These are phyloP conservation scores for Distichodus sexfasciatus DNA, from an alignment of 2,797 vertebrate genomes.

Conservation along the genomic window DNA sequence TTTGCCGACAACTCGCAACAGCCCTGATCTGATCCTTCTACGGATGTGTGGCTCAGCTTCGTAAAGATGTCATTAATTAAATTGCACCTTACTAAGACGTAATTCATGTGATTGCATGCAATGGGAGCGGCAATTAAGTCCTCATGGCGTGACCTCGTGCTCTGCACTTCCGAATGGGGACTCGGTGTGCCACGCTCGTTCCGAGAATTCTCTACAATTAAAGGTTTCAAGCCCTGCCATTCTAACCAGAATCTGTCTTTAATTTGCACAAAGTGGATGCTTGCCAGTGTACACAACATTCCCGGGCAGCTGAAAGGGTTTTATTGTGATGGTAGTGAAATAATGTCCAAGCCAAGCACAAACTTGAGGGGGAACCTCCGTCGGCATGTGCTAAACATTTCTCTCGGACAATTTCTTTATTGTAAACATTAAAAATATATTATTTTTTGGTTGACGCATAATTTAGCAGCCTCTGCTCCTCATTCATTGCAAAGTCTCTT, in stretches of 20 bases:
- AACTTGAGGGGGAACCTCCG: no score
- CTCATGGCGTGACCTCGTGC: slow-evolving; percentile 25
- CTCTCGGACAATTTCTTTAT: no score
- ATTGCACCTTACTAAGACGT: slow-evolving; percentile 35
- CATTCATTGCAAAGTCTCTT: no score
- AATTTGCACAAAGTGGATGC: slow-evolving; percentile 18
- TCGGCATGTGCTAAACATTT: no score
- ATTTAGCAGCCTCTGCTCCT: no score
- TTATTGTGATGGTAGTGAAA: slow-evolving; percentile 18
- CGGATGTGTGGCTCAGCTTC: slow-evolving; percentile 7
- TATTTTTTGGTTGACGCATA: no score
- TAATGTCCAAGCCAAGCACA: slow-evolving; percentile 6
- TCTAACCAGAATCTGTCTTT: slow-evolving; percentile 21
- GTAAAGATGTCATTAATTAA: slow-evolving; percentile 42
- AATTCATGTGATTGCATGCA: slow-evolving; percentile 46
- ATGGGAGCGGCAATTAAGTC: slow-evolving; percentile 40
- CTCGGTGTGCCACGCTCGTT: neutral
- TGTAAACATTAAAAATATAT: no score
- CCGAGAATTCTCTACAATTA: slow-evolving; percentile 21
- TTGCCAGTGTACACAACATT: slow-evolving; percentile 24
- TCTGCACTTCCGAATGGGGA: slow-evolving; percentile 9
- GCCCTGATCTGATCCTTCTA: slow-evolving; percentile 26
- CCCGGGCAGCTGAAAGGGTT: slow-evolving; percentile 11
- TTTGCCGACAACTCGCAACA: no score
- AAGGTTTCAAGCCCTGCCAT: slow-evolving; percentile 17